Evolutionary conservation across 1,140 invertebrate genomes (phyloP).

Genomic region (Fopius arisanus): DNA sequence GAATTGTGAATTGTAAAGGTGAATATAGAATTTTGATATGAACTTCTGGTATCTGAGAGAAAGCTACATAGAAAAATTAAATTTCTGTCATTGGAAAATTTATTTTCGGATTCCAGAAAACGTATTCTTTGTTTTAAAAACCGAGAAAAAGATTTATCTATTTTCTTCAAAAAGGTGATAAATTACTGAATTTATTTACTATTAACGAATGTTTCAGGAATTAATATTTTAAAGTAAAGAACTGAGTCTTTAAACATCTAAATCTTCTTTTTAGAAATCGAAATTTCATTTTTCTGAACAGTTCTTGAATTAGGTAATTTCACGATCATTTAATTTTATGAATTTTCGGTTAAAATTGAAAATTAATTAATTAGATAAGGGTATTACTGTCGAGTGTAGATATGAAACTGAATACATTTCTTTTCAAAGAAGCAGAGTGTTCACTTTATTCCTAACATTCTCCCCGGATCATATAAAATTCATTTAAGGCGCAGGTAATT

Average conservation of each 20-base stretch:
- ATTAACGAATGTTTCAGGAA: too few species aligned
- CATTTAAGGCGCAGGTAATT: constrained; percentile 2
- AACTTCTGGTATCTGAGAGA: neutral
- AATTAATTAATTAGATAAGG: constrained; percentile 17
- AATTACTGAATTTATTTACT: too few species aligned
- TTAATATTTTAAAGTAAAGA: too few species aligned
- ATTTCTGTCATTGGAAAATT: too few species aligned
- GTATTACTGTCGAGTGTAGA: neutral
- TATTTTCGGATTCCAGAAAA: too few species aligned
- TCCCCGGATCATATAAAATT: neutral
- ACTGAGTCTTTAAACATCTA: too few species aligned
- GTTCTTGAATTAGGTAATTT: constrained; percentile 1
- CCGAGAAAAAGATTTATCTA: too few species aligned
- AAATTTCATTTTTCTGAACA: too few species aligned
- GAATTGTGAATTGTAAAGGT: neutral
- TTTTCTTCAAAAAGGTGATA: too few species aligned
- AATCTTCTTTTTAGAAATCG: too few species aligned
- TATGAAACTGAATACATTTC: neutral
- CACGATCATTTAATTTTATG: neutral
- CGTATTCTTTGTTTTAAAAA: too few species aligned
- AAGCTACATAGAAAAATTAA: too few species aligned
- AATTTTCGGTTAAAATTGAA: neutral
- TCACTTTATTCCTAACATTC: constrained; percentile 7
- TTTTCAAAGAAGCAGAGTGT: constrained; percentile 16
- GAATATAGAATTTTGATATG: neutral